Conservation (phyloP, 2,888 invertebrate species). For the Ennomos erosarius region DNA sequence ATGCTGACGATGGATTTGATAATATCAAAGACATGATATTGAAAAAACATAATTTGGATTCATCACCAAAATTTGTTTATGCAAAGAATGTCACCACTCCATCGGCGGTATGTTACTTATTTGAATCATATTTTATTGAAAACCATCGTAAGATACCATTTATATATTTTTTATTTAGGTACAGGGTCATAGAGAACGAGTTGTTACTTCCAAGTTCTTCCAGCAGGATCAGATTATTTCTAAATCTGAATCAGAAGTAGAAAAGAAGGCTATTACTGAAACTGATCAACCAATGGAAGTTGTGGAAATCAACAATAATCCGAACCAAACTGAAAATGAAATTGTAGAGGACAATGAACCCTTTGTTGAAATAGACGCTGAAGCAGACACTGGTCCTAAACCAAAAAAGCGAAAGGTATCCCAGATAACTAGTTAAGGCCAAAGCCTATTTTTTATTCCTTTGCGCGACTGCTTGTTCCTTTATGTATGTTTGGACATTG, state of each 20-base stretch:
- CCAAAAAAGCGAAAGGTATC: conserved; percentile 46
- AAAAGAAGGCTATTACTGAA: conserved; percentile 18
- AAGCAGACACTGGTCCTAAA: conserved; percentile 40
- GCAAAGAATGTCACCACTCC: conserved; percentile 55
- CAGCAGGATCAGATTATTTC: conserved; percentile 27
- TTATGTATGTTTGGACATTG: too few relatives aligned
- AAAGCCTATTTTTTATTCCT: too few relatives aligned
- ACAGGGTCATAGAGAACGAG: conserved; percentile 53
- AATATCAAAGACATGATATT: conserved; percentile 67
- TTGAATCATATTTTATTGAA: neutral
- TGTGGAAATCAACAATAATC: conserved; percentile 31
- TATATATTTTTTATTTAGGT: conserved; percentile 28
- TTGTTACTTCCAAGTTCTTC: conserved; percentile 69
- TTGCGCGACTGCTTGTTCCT: too few relatives aligned
- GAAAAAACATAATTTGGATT: conserved; percentile 68
- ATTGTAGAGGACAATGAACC: conserved; percentile 3
- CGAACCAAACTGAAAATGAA: conserved; percentile 5
- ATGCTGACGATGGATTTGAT: conserved; percentile 53
- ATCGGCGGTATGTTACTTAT: conserved; percentile 48
- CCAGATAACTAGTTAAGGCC: too few relatives aligned
- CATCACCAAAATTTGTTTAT: conserved; percentile 73
- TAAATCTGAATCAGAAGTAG: conserved; percentile 7
- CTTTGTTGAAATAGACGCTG: conserved; percentile 14
- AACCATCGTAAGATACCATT: too few relatives aligned
- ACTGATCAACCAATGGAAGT: conserved; percentile 29